These are phyloP conservation scores for Torymus texanus DNA, from an alignment of 2,888 invertebrate species.

Conservation along the genomic window DNA sequence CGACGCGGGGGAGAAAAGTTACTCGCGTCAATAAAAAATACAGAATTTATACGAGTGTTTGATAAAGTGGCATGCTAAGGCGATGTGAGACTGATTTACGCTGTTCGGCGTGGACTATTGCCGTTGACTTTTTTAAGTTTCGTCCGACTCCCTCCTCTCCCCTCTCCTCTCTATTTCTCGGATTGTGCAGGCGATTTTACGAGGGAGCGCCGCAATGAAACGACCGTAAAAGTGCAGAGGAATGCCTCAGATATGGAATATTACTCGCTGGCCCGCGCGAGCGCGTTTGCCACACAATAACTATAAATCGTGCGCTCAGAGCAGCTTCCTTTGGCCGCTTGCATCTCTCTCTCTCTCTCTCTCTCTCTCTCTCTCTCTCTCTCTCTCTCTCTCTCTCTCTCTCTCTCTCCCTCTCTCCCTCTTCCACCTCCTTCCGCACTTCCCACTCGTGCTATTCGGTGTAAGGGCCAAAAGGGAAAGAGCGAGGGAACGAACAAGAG, in stretches of 20 bases:
- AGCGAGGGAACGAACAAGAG: not conserved
- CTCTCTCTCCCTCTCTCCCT: too few species aligned
- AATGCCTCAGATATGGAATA: conserved; percentile 53
- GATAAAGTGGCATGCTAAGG: conserved; percentile 42
- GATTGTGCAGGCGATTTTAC: conserved; percentile 42
- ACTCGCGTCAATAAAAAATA: conserved; percentile 36
- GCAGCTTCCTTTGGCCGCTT: conserved; percentile 40
- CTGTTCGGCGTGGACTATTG: conserved; percentile 9
- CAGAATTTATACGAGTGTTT: conserved; percentile 29
- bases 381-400: not conserved
- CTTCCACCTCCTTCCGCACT: not conserved
- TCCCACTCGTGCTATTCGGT: conserved; percentile 18
- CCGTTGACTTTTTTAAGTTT: conserved; percentile 24
- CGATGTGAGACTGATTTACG: conserved; percentile 46
- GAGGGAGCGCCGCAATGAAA: conserved; percentile 46
- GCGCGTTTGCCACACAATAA: conserved; percentile 46
- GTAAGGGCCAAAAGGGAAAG: conserved; percentile 5
- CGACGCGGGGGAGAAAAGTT: conserved; percentile 4
- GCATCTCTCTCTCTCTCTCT: not conserved
- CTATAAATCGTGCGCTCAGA: conserved; percentile 48
- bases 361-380: not conserved
- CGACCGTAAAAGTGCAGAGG: conserved; percentile 53
- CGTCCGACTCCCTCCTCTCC: conserved; percentile 4
- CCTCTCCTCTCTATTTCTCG: not conserved
- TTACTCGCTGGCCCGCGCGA: conserved; percentile 33